Evolutionary conservation across 2,797 vertebrate genomes (phyloP).

Genomic region (Poecilia picta): DNA sequence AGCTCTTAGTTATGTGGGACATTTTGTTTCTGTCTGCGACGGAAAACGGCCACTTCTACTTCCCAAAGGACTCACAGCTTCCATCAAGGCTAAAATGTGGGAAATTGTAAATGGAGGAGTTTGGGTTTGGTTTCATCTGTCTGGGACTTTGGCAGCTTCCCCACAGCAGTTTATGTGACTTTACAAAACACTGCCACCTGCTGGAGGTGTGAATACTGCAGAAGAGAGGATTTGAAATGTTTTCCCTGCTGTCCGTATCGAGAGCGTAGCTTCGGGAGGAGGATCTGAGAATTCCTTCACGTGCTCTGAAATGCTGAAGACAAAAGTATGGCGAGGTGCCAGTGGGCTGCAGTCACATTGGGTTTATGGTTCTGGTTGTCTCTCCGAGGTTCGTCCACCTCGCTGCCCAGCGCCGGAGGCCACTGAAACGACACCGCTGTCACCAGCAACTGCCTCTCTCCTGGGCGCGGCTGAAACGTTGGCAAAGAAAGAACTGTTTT

Average conservation of each 20-base stretch:
- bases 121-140: neutral
- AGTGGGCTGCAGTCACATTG: constrained; percentile 73
- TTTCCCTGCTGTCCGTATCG: constrained; percentile 13
- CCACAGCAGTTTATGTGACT: neutral
- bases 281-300: constrained; percentile 75
- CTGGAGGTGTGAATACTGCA: constrained; percentile 58
- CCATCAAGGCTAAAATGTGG: neutral
- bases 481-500: constrained; percentile 63
- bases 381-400: constrained; percentile 32
- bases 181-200: constrained; percentile 4
- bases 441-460: constrained; percentile 52
- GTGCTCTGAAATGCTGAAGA: neutral
- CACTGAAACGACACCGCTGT: constrained; percentile 33
- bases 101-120: neutral
- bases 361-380: constrained; percentile 65
- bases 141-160: constrained; percentile 18
- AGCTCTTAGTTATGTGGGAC: neutral
- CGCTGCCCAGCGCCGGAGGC: constrained; percentile 49
- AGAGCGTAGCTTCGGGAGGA: constrained; percentile 25
- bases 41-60: neutral
- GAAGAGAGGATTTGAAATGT: neutral
- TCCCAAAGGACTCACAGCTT: neutral
- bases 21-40: neutral
- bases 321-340: no score
- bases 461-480: constrained; percentile 30